Base-by-base conservation (phyloP, 2,888 invertebrate species). In the Spatulosminthurus flaviceps region DNA sequence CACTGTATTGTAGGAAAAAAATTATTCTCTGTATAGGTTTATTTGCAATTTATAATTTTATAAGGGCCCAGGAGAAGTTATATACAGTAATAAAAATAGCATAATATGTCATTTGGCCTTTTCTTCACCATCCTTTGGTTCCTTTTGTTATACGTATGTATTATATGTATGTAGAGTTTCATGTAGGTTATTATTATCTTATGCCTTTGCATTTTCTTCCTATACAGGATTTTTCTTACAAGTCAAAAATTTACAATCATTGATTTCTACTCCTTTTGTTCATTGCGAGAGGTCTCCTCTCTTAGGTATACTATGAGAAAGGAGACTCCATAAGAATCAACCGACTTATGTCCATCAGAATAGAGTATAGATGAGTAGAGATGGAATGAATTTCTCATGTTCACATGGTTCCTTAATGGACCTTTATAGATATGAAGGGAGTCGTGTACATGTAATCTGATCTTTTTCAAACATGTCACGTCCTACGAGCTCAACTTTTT, bases 231-330 rank as follows among this genome's bases (percentile, higher is more conserved):
- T n/a, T n/a, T 26, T 16, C 29, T 67, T 26, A 13, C 69, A n/a
- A 75, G 75, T 75, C 75, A 64, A 75, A 75, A n/a, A n/a, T n/a
- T 75, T 75, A 61, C 64, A 64, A 29, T 73, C 60, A 22, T 60
- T 60, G 60, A 73, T 73, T 73, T 73, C 41, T 41, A 26, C 28
- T 26, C 19, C 60, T 21, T 75, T 75, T 75, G 61, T 75, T 75
- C 66, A 73, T 73, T 21, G 0, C 43, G 29, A n/a, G n/a, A 16
- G 26, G 24, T 29, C 28, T 67, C 67, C n/a, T n/a, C n/a, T n/a
- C n/a, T n/a, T n/a, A n/a, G n/a, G n/a, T n/a, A n/a, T n/a, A n/a
- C n/a, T n/a, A n/a, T n/a, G n/a, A 2, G 19, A 67, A 5, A 24
- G 67, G 19, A n/a, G n/a, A 67, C 11, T 19, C 60, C 73, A 60